A percentile compares a stretch with the other conserved stretches of the same genome.
These are phyloP conservation scores for Pachycephus smyrnensis DNA, from an alignment of 2,888 invertebrate species.

Conservation along the genomic window DNA sequence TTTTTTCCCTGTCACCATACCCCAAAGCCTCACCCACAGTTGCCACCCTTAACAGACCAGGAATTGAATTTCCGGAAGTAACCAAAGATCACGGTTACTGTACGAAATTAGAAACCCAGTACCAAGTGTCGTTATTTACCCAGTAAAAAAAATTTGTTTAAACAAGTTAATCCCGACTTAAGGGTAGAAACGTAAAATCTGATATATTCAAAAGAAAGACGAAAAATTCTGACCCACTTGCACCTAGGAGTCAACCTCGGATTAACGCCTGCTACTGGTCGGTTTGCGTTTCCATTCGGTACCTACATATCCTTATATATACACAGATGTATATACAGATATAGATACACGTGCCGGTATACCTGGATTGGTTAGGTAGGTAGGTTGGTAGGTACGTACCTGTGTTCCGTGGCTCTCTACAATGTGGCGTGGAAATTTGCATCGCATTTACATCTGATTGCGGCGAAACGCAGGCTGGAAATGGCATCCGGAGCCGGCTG, in stretches of 20 bases:
- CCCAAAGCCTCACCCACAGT: conserved; percentile 25
- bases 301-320: not conserved
- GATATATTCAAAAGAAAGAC: not conserved
- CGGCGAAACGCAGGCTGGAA: conserved; percentile 45
- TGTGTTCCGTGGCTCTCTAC: not conserved
- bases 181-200: not conserved
- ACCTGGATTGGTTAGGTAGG: not conserved
- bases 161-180: not conserved
- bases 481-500: conserved; percentile 32
- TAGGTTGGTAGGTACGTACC: conserved; percentile 3
- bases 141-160: not conserved
- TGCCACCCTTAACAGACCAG: conserved; percentile 22
- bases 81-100: not conserved
- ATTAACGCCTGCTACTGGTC: not conserved
- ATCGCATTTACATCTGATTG: conserved; percentile 60
- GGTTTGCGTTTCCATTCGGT: not conserved
- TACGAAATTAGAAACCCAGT: not conserved
- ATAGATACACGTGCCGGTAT: not conserved
- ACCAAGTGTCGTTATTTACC: not conserved
- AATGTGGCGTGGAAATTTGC: conserved; percentile 47
- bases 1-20: conserved; percentile 39
- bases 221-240: not conserved
- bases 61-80: conserved; percentile 56
- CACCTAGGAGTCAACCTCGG: not conserved
- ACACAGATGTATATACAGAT: not conserved